These are phyloP conservation scores for Drosophila asahinai DNA, from an alignment of 1,140 invertebrate genomes.

Conservation along the genomic window DNA sequence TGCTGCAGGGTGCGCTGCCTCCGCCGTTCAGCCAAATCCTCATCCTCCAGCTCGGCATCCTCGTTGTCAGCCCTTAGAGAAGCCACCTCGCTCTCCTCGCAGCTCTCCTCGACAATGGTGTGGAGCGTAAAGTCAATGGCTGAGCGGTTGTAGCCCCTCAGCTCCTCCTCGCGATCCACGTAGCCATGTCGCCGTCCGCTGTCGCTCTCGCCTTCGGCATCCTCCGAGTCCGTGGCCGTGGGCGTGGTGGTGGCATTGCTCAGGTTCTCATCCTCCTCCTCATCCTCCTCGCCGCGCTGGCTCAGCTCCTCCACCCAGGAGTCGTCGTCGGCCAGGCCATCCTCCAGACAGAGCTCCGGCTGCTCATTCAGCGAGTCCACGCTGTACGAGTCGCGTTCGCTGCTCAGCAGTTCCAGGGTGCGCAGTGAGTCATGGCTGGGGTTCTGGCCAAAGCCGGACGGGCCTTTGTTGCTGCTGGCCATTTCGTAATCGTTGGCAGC, in stretches of 20 bases:
- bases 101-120: constrained; percentile 97
- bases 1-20: constrained; percentile 82
- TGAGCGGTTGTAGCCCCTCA: constrained; percentile 91
- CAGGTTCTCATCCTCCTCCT: constrained; percentile 88
- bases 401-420: constrained; percentile 52
- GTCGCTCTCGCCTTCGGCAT: constrained; percentile 70
- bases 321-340: constrained; percentile 93
- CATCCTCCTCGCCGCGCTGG: constrained; percentile 90
- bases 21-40: constrained; percentile 54
- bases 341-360: constrained; percentile 87
- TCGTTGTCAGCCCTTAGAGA: constrained; percentile 74
- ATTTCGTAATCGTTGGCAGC: constrained; percentile 34
- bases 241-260: constrained; percentile 86
- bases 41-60: constrained; percentile 50
- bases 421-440: constrained; percentile 63
- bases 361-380: constrained; percentile 67
- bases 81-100: constrained; percentile 94
- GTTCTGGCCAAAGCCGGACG: constrained; percentile 63
- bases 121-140: constrained; percentile 95
- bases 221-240: constrained; percentile 86
- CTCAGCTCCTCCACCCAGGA: constrained; percentile 94
- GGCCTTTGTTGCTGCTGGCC: constrained; percentile 38
- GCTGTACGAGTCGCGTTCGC: constrained; percentile 71
- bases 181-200: constrained; percentile 77
- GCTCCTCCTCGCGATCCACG: constrained; percentile 91